Evolutionary conservation across 2,113 vertebrate species (phyloP).

Genomic region (Toxostoma redivivum): DNA sequence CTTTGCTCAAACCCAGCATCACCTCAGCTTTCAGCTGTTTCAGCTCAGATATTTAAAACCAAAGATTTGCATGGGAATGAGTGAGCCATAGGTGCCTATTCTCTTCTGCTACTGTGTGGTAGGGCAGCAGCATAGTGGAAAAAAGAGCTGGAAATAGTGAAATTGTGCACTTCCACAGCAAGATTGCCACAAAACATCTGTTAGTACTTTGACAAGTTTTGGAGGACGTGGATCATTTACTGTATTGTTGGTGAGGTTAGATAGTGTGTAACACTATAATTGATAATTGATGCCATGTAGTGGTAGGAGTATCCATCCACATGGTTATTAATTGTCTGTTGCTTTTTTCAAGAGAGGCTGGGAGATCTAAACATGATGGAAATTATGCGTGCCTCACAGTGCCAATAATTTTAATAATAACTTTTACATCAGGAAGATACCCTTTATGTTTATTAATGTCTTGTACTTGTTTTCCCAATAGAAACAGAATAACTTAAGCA

Average conservation of each 20-base stretch:
- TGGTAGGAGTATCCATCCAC: not conserved
- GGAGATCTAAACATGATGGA: not conserved
- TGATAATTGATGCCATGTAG: not conserved
- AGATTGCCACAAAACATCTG: not conserved
- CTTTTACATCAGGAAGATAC: not conserved
- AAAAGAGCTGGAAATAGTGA: not conserved
- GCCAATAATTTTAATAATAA: not conserved
- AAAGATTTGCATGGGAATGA: not conserved
- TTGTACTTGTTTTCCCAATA: not conserved
- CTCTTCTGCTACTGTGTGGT: not conserved
- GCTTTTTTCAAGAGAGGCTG: not conserved
- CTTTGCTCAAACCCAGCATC: not conserved
- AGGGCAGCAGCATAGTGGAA: not conserved
- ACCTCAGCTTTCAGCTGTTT: not conserved
- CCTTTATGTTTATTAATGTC: not conserved
- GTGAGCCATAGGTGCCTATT: rapidly evolving
- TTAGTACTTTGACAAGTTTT: not conserved
- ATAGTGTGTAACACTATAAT: not conserved
- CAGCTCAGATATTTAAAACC: not conserved
- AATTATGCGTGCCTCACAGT: not conserved
- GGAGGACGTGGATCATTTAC: not conserved
- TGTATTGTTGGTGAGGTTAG: not conserved
- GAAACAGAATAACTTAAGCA: not conserved
- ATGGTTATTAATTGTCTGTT: not conserved
- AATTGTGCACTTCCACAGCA: not conserved